Evolutionary conservation across 2,888 invertebrate species (phyloP).

Genomic region (Poecilobothrus nobilitatus): DNA sequence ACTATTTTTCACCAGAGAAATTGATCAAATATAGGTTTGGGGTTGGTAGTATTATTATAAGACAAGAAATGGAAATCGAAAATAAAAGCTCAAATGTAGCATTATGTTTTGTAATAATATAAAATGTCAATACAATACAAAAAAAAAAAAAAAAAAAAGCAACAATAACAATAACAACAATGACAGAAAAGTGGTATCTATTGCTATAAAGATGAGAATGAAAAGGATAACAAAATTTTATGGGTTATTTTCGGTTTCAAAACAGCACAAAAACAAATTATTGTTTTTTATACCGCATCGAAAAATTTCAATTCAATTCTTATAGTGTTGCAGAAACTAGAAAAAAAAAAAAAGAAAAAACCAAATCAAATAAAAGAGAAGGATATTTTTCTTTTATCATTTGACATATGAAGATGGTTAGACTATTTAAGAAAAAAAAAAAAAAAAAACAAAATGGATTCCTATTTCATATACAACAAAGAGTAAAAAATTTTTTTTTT

Average conservation of each 20-base stretch:
- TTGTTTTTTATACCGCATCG: neutral
- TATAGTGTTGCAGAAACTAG: neutral
- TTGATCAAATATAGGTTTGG: neutral
- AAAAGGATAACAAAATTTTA: neutral
- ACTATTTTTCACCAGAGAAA: neutral
- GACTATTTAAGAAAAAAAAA: neutral
- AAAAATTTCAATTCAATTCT: neutral
- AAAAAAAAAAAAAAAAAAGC: no score
- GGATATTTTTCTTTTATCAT: neutral
- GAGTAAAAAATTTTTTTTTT: no score
- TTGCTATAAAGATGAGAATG: neutral
- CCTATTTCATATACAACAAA: no score
- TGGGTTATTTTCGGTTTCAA: neutral
- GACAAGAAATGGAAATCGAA: neutral
- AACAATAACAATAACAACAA: no score
- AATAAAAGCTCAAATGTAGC: neutral
- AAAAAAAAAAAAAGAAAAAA: no score
- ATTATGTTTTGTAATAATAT: constrained; percentile 1
- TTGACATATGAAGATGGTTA: neutral
- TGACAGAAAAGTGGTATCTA: neutral
- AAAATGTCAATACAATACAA: neutral
- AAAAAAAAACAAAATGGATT: neutral
- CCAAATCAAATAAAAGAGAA: no score
- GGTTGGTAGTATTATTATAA: neutral
- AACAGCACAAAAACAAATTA: neutral